Conservation (phyloP, 2,888 invertebrate genomes). For the Temnothorax unifasciatus region DNA sequence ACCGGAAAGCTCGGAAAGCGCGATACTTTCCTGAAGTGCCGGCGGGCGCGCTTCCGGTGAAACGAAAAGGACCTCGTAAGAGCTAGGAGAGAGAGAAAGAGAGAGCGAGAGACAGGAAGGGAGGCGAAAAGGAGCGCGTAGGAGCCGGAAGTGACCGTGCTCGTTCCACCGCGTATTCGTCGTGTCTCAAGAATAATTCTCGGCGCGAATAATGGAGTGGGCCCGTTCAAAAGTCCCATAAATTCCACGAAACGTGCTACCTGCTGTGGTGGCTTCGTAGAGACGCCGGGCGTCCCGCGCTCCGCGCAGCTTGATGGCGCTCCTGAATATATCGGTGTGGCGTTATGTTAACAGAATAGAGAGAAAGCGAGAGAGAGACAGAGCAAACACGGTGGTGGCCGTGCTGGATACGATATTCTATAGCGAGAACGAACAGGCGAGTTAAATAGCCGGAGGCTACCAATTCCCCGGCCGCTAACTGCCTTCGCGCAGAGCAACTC, state of each 20-base stretch:
- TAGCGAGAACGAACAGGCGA: constrained; percentile 71
- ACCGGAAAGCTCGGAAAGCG: constrained; percentile 49
- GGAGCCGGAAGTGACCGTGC: constrained; percentile 41
- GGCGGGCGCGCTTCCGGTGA: neutral
- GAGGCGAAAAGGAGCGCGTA: constrained; percentile 24
- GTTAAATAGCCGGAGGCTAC: constrained; percentile 83
- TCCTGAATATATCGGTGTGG: constrained; percentile 58
- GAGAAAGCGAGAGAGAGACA: constrained; percentile 6
- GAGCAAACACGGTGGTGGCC: constrained; percentile 28
- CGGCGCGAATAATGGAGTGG: constrained; percentile 80
- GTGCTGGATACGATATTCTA: constrained; percentile 72
- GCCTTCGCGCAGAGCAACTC: constrained; percentile 65
- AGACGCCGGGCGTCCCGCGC: constrained; percentile 48
- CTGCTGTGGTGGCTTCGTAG: constrained; percentile 47
- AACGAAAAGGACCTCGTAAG: neutral
- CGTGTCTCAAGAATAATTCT: constrained; percentile 78
- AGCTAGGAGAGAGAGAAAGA: neutral
- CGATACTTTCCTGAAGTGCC: constrained; percentile 47
- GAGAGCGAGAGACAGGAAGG: neutral
- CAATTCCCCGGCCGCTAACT: constrained; percentile 80
- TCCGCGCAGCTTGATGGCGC: constrained; percentile 41
- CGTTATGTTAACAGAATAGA: constrained; percentile 35
- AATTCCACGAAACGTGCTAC: constrained; percentile 76
- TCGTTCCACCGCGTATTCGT: constrained; percentile 61
- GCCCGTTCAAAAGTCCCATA: constrained; percentile 83